Percentiles rank a stretch among this genome's conserved stretches.
These are phyloP conservation scores for Eristalis tenax DNA, from an alignment of 2,888 invertebrate genomes.

Conservation along the genomic window DNA sequence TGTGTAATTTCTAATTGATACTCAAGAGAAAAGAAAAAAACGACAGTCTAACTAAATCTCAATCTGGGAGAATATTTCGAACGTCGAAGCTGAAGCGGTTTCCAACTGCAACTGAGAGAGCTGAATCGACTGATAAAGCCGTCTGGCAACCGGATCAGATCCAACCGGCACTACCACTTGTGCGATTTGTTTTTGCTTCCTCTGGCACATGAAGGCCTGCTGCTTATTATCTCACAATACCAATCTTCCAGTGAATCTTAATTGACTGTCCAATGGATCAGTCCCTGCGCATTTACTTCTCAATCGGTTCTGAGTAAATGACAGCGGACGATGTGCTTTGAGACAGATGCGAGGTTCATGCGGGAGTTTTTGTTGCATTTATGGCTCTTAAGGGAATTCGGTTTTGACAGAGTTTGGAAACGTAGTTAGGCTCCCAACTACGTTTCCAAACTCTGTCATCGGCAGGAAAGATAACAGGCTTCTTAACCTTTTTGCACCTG, in stretches of 20 bases:
- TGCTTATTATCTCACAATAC: slow-evolving; percentile 27
- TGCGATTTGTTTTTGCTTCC: slow-evolving; percentile 2
- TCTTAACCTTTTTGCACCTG: no score
- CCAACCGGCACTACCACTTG: slow-evolving; percentile 29
- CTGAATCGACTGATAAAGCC: slow-evolving; percentile 36
- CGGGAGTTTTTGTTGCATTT: no score
- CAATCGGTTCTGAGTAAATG: neutral
- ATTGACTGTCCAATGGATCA: slow-evolving; percentile 12
- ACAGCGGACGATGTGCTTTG: no score
- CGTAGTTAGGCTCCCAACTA: no score
- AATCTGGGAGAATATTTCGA: neutral
- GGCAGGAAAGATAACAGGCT: no score
- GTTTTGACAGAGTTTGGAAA: no score
- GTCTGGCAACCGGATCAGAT: slow-evolving; percentile 23
- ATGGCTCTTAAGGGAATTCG: no score
- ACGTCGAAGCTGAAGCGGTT: slow-evolving; percentile 26
- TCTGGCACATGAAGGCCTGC: neutral
- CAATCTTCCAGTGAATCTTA: slow-evolving; percentile 12
- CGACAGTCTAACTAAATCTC: neutral
- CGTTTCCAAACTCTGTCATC: no score
- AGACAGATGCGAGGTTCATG: no score
- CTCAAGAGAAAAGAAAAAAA: neutral
- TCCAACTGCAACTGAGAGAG: slow-evolving; percentile 47
- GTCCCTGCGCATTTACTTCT: slow-evolving; percentile 12
- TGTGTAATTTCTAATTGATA: neutral